A percentile compares a stretch with the other conserved stretches of the same genome.
Evolutionary conservation across 2,797 vertebrate species (phyloP).

Genomic region (Pterois miles): DNA sequence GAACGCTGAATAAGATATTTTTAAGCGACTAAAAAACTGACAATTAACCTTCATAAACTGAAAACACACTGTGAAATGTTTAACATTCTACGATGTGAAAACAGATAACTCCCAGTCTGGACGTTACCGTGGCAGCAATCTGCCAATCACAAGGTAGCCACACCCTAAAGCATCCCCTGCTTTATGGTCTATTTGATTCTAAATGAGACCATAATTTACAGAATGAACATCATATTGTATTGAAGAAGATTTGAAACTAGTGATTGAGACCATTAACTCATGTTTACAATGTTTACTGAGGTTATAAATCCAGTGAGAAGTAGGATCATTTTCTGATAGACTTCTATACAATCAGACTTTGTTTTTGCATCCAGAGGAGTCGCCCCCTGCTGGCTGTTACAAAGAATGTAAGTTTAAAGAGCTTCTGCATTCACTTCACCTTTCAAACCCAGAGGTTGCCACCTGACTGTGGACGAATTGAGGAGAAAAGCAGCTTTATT

Average conservation of each 20-base stretch:
- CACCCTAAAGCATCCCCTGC: no score
- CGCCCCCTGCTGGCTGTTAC: not conserved
- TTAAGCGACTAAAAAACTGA: not conserved
- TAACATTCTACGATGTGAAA: fast-evolving
- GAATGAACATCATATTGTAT: no score
- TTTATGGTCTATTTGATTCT: no score
- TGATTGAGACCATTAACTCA: no score
- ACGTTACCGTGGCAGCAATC: no score
- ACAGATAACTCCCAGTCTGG: no score
- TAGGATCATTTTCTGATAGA: not conserved
- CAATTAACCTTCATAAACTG: not conserved
- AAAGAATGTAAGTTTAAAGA: not conserved
- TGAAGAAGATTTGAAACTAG: no score
- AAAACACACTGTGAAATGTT: not conserved
- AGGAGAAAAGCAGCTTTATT: slow-evolving; percentile 17
- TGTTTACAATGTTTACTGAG: no score
- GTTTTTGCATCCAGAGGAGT: fast-evolving
- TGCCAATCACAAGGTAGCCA: not conserved
- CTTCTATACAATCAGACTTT: not conserved
- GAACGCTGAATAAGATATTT: not conserved
- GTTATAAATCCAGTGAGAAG: no score
- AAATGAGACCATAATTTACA: no score
- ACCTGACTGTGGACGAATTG: not conserved
- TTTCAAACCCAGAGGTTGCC: not conserved
- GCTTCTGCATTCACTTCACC: not conserved